Evolutionary conservation across 2,113 vertebrate species (phyloP), one percentile per base, ranked within the genome.

Genomic region (Oriolus oriolus): DNA sequence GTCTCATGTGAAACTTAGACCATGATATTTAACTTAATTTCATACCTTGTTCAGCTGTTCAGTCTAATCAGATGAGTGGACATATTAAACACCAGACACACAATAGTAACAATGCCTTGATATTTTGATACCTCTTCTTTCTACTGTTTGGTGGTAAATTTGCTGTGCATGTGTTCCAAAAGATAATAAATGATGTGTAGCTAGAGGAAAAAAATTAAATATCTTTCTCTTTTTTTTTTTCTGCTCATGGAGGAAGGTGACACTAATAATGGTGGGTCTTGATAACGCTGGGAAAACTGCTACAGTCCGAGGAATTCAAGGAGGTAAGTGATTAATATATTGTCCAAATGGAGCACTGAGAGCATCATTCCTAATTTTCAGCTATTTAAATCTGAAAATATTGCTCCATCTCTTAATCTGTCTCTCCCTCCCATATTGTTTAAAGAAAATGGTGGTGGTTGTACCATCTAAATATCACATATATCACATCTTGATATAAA

Each of bases 201-300:
- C 17, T 47, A 61, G 30, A 84, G 31, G 14, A 11, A 49, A 84
- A 76, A 42, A 77, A 54, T 66, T 41, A 92, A 93, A 42, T 95
- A 19, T 63, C 16, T 89, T 60, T 35, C 45, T 47, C 26, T 64
- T 63, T 78, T 95, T 53, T 53, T 91, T 93, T 54, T 60, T 89
- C 69, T 81, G 61, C 86, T 50, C 96, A 96, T 97, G 96, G 96
- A 99, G 99, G 97, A 99, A 99, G 93, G 99, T 99, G 97, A 99
- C 99, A 37, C 96, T 99, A 94, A 98, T 99, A 92, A 99, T 99
- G 99, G 98, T 99, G 82, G 99, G 99, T 86, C 98, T 99, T 93
- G 99, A 99, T 98, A 99, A 99, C 82, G 99, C 99, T 92, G 99
- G 99, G 23, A 99, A 99, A 98, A 99, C 99, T 2, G 98, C 99